These are phyloP conservation scores for Gallinago jamesoni DNA, from an alignment of 2,113 vertebrate species.

Conservation along the genomic window DNA sequence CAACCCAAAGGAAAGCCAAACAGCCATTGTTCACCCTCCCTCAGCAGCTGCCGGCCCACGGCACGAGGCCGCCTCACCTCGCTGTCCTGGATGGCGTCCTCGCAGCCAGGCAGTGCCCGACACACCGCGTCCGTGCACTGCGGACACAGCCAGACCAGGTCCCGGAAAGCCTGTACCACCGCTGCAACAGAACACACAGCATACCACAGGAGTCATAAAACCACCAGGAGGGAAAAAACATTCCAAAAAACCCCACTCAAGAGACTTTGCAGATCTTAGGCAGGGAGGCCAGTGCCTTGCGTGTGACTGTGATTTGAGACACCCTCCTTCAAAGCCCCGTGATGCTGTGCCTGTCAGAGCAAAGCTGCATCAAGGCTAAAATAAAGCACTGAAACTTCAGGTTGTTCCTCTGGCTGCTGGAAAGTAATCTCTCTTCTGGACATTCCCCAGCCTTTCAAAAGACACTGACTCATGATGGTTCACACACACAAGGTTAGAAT, in stretches of 20 bases:
- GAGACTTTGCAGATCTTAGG: neutral
- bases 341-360: neutral
- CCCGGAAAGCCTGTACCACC: slow-evolving; percentile 90
- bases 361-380: neutral
- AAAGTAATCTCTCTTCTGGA: neutral
- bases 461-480: slow-evolving; percentile 25
- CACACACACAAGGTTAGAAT: neutral
- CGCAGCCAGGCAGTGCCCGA: slow-evolving; percentile 83
- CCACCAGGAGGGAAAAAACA: neutral
- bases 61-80: slow-evolving; percentile 77
- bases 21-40: neutral
- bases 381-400: neutral
- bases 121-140: slow-evolving; percentile 87
- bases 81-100: slow-evolving; percentile 86
- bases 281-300: neutral
- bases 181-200: slow-evolving; percentile 67
- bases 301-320: neutral
- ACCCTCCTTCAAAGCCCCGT: neutral
- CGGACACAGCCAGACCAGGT: slow-evolving; percentile 94
- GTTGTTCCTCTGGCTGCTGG: neutral
- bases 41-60: neutral
- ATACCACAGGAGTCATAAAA: neutral
- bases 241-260: neutral
- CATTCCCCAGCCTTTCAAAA: neutral
- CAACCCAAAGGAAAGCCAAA: neutral